Conservation (phyloP, 2,888 invertebrate genomes). For the Tethea ocularis region DNA sequence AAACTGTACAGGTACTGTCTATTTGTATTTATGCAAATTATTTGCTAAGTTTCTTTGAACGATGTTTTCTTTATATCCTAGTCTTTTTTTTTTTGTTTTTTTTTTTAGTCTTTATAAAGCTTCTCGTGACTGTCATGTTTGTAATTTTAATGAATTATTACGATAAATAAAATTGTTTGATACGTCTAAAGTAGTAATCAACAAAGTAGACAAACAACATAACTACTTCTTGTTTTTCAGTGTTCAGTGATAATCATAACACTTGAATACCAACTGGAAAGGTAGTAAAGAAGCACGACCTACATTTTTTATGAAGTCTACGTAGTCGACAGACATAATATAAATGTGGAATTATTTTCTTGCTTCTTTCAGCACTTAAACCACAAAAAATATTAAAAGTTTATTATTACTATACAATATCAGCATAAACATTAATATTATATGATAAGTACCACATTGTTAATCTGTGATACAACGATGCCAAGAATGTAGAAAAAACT, state of each 20-base stretch:
- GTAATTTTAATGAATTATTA: too few species aligned
- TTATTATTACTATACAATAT: neutral
- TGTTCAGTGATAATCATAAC: neutral
- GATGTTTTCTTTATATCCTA: too few species aligned
- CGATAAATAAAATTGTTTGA: neutral
- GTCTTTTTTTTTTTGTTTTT: too few species aligned
- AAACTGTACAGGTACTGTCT: constrained; percentile 86
- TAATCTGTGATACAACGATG: neutral
- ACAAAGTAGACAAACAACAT: neutral
- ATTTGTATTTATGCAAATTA: too few species aligned
- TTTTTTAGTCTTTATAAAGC: too few species aligned
- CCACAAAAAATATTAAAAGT: neutral
- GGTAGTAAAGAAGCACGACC: neutral
- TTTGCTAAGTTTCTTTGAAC: too few species aligned
- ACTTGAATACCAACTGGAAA: neutral
- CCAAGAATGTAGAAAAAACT: neutral
- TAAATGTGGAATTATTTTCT: neutral
- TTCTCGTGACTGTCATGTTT: too few species aligned
- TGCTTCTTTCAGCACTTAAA: neutral
- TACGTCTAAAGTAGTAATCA: neutral
- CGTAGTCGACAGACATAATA: neutral
- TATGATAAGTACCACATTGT: neutral
- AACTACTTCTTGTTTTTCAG: neutral
- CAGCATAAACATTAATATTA: neutral
- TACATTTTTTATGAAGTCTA: neutral